Conservation (phyloP, 2,888 invertebrate genomes). For the Drosophila pegasa region DNA sequence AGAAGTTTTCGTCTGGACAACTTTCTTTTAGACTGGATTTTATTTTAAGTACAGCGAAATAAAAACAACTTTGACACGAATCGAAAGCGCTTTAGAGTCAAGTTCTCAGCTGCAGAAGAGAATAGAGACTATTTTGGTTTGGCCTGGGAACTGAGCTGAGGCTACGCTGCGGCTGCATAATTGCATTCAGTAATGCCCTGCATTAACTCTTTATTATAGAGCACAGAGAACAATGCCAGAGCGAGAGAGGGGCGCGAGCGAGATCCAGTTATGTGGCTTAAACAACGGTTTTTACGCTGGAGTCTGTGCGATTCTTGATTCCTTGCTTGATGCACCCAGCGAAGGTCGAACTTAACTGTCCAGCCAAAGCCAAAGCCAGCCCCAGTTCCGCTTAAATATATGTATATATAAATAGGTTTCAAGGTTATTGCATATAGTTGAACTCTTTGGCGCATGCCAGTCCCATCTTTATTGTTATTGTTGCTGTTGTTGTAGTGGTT, state of each 20-base stretch:
- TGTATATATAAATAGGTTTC: constrained; percentile 72
- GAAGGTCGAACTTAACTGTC: constrained; percentile 67
- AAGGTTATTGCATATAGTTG: constrained; percentile 58
- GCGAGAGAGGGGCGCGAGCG: not conserved
- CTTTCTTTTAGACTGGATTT: constrained; percentile 62
- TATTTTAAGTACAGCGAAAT: constrained; percentile 7
- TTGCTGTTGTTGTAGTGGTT: not conserved
- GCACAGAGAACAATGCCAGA: constrained; percentile 30
- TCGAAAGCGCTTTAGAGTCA: constrained; percentile 30
- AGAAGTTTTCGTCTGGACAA: constrained; percentile 54
- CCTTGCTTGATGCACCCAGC: constrained; percentile 42
- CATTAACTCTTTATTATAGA: constrained; percentile 44
- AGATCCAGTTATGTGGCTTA: constrained; percentile 65
- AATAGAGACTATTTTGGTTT: not conserved
- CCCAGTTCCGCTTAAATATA: constrained; percentile 47
- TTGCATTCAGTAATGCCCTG: constrained; percentile 50
- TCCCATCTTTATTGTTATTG: constrained; percentile 4
- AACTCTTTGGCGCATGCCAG: constrained; percentile 35
- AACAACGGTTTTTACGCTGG: constrained; percentile 61
- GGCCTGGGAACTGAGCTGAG: constrained; percentile 47
- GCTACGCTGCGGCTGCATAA: constrained; percentile 51
- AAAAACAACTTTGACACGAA: constrained; percentile 41
- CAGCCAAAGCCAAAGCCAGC: constrained; percentile 14
- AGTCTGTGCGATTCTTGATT: constrained; percentile 13
- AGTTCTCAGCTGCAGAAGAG: constrained; percentile 52